Evolutionary conservation across 2,797 vertebrate species (phyloP).

Genomic region (Meda fulgida): DNA sequence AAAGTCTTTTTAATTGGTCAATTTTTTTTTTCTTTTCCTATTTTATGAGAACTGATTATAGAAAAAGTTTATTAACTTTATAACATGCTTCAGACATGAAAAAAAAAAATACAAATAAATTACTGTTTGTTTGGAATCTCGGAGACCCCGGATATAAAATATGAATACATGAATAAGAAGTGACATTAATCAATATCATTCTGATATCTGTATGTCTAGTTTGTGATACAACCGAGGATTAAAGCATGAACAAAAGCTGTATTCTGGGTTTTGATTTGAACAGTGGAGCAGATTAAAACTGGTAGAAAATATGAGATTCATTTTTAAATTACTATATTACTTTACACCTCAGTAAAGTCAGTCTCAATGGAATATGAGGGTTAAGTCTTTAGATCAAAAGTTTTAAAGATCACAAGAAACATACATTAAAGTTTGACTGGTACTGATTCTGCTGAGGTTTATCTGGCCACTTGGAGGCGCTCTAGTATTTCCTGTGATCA

Average conservation of each 20-base stretch:
- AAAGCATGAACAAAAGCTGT: neutral
- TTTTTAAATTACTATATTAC: neutral
- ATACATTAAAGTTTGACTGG: neutral
- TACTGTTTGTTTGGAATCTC: neutral
- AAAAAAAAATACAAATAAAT: neutral
- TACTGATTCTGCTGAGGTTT: neutral
- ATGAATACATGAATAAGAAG: neutral
- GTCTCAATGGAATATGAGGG: neutral
- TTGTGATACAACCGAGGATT: neutral
- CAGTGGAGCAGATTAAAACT: neutral
- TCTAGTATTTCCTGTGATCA: constrained; percentile 69
- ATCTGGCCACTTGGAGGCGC: constrained; percentile 83
- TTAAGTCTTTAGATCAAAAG: neutral
- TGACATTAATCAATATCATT: neutral
- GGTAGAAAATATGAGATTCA: neutral
- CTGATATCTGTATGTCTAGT: neutral
- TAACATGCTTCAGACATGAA: neutral
- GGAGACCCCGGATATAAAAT: neutral
- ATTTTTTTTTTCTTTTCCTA: neutral
- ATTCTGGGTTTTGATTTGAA: neutral
- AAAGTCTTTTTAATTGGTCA: neutral
- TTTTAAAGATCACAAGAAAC: neutral
- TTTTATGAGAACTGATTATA: neutral
- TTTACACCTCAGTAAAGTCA: neutral
- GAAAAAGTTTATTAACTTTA: neutral